A percentile compares a stretch with the other conserved stretches of the same genome.
phyloP scores from a whole-genome alignment of 2,113 vertebrate species.

The Plestiodon gilberti region DNA sequence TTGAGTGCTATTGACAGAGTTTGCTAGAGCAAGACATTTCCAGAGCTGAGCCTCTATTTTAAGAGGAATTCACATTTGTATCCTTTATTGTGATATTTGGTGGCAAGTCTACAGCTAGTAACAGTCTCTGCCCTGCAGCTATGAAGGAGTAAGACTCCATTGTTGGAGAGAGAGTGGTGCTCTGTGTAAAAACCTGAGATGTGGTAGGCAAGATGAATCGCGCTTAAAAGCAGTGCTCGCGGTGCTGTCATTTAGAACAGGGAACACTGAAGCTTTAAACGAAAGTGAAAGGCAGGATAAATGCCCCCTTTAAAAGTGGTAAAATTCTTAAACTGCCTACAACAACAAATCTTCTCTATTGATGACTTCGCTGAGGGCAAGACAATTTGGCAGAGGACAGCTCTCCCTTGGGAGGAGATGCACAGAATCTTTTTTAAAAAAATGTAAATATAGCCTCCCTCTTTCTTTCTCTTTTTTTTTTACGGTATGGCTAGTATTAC shows the following conservation, averaged over 20 bases:
- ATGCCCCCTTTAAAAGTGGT: conserved; percentile 71
- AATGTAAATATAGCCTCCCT: conserved; percentile 23
- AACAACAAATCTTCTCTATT: conserved; percentile 73
- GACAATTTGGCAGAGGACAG: conserved; percentile 57
- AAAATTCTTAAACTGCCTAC: conserved; percentile 74
- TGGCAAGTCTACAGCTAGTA: conserved; percentile 72
- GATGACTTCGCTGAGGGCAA: conserved; percentile 74
- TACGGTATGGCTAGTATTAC: conserved; percentile 63
- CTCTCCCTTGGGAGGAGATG: conserved; percentile 43
- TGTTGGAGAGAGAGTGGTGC: conserved; percentile 73
- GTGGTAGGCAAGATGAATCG: conserved; percentile 77
- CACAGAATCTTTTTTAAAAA: conserved; percentile 58
- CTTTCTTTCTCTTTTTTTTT: not conserved
- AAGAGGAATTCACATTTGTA: conserved; percentile 79
- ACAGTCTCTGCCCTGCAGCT: conserved; percentile 80
- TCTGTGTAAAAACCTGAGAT: conserved; percentile 72
- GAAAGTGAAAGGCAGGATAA: conserved; percentile 76
- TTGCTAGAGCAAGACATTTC: conserved; percentile 75
- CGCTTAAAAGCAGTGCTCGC: conserved; percentile 78
- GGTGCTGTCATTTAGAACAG: conserved; percentile 79
- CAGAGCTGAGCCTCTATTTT: conserved; percentile 71
- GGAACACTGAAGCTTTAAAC: conserved; percentile 72
- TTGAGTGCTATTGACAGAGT: conserved; percentile 70
- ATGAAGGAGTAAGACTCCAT: conserved; percentile 76
- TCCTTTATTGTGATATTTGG: conserved; percentile 81